These are phyloP conservation scores for Drosophila falleni DNA, from an alignment of 2,888 invertebrate genomes.

Conservation along the genomic window DNA sequence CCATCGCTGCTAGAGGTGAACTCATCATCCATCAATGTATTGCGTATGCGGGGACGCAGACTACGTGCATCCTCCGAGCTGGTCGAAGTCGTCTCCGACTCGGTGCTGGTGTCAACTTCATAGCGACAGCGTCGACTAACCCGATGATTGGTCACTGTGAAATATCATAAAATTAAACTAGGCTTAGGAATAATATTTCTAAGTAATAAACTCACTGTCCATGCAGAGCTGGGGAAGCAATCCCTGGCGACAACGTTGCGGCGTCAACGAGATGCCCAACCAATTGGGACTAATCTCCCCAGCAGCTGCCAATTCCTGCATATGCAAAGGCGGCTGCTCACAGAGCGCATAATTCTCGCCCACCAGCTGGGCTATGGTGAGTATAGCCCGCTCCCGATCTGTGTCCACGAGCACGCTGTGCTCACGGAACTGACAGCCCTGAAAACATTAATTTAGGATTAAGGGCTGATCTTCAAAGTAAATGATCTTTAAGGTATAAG, in stretches of 20 bases:
- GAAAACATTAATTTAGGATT: background rate
- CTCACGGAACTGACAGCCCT: constrained; percentile 92
- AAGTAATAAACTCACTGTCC: constrained; percentile 58
- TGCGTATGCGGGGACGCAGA: constrained; percentile 53
- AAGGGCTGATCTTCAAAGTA: no score
- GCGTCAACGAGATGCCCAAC: constrained; percentile 83
- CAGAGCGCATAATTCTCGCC: constrained; percentile 82
- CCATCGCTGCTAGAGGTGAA: constrained; percentile 85
- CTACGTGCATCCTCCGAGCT: constrained; percentile 72
- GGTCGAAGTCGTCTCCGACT: constrained; percentile 81
- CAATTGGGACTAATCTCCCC: constrained; percentile 77
- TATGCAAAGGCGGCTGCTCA: constrained; percentile 76
- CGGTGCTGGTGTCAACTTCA: constrained; percentile 82
- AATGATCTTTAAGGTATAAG: no score
- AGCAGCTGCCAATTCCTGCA: constrained; percentile 70
- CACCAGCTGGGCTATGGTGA: constrained; percentile 85
- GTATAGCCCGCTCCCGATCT: constrained; percentile 89
- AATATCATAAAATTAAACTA: no score
- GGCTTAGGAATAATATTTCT: no score
- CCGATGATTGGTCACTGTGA: constrained; percentile 71
- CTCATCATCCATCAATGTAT: constrained; percentile 45
- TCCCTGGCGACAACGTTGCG: constrained; percentile 84
- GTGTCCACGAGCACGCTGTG: constrained; percentile 89
- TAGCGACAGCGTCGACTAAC: constrained; percentile 67
- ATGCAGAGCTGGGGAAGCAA: constrained; percentile 82